phyloP scores from a whole-genome alignment of 2,113 vertebrate genomes.

The Pachypanchax playfairii region DNA sequence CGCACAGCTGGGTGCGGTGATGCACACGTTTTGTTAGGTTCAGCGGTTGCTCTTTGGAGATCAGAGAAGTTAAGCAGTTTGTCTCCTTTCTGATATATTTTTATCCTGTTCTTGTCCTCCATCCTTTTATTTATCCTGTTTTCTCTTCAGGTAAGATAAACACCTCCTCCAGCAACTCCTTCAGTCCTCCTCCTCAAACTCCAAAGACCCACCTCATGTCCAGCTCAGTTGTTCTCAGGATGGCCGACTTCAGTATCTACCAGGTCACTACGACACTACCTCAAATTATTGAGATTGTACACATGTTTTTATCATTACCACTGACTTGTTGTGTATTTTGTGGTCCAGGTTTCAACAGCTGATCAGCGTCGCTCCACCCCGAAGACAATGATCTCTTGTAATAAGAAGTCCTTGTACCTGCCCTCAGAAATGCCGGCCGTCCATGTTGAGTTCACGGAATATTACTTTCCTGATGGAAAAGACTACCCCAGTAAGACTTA shows the following conservation, averaged over 20 bases:
- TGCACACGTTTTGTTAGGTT: constrained; percentile 51
- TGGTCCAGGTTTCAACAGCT: constrained; percentile 90
- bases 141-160: constrained; percentile 76
- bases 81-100: constrained; percentile 6
- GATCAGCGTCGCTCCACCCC: constrained; percentile 94
- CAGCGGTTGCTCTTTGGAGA: constrained; percentile 13
- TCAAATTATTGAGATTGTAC: too few species aligned
- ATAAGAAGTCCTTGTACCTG: constrained; percentile 97
- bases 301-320: too few species aligned
- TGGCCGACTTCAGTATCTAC: constrained; percentile 97
- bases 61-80: constrained; percentile 19
- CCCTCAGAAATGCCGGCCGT: constrained; percentile 97
- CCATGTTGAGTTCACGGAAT: constrained; percentile 97
- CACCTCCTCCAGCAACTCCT: constrained; percentile 78
- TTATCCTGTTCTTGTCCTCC: not conserved
- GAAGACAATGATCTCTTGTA: constrained; percentile 96
- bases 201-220: constrained; percentile 93
- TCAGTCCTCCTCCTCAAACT: constrained; percentile 79
- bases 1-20: constrained; percentile 70
- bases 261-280: constrained; percentile 81
- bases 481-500: constrained; percentile 93
- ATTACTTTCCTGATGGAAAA: constrained; percentile 97
- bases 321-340: not conserved
- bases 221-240: constrained; percentile 93
- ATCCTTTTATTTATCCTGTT: not conserved